These are phyloP conservation scores for Rostratula benghalensis DNA, from an alignment of 2,113 vertebrate species.

Conservation along the genomic window DNA sequence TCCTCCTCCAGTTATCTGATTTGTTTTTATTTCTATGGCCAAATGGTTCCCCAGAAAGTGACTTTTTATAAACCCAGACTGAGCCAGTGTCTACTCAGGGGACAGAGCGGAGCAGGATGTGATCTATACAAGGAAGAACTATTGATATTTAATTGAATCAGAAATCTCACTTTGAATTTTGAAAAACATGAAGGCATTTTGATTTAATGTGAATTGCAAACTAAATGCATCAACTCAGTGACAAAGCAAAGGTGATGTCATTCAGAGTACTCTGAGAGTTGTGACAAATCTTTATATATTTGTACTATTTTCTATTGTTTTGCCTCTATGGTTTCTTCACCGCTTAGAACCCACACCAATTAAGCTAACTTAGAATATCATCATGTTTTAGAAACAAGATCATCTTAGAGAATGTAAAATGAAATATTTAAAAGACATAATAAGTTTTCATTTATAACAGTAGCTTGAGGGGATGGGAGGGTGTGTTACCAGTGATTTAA, in stretches of 20 bases:
- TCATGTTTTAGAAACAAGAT: neutral
- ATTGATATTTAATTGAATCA: neutral
- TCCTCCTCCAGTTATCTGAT: neutral
- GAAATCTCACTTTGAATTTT: neutral
- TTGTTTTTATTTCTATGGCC: neutral
- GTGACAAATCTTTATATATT: constrained; percentile 12
- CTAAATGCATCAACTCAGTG: neutral
- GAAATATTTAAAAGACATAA: neutral
- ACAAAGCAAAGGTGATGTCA: neutral
- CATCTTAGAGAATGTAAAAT: neutral
- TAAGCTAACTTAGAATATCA: constrained; percentile 13
- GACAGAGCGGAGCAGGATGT: neutral
- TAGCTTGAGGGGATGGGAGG: rapidly evolving
- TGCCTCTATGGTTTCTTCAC: neutral
- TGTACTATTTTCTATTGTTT: neutral
- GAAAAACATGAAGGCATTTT: neutral
- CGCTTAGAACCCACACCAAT: neutral
- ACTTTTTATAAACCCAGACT: neutral
- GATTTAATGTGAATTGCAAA: constrained; percentile 3
- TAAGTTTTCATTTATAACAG: neutral
- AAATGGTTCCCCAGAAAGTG: neutral
- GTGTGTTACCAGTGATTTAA: neutral
- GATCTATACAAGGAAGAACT: neutral
- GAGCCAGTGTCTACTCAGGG: neutral
- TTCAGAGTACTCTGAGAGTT: neutral